A percentile compares a stretch with the other conserved stretches of the same genome.
These are phyloP conservation scores for Drosophila recens DNA, from an alignment of 2,888 invertebrate species.

Conservation along the genomic window DNA sequence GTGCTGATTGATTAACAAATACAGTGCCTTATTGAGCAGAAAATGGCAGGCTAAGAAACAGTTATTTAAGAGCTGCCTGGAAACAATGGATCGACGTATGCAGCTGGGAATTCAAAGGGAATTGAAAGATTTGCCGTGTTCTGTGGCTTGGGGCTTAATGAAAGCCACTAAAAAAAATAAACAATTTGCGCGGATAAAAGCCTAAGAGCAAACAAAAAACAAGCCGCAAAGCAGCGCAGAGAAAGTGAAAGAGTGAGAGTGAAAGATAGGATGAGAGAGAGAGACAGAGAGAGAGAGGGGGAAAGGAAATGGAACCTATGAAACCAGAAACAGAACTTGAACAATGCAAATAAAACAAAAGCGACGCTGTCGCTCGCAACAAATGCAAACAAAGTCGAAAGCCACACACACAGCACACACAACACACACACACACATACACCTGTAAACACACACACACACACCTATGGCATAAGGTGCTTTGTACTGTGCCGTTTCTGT, in stretches of 20 bases:
- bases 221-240: constrained; percentile 9
- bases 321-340: constrained; percentile 46
- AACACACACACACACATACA: constrained; percentile 24
- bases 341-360: constrained; percentile 80
- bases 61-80: background rate
- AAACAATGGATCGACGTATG: constrained; percentile 6
- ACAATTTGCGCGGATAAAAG: constrained; percentile 75
- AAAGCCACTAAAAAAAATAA: constrained; percentile 79
- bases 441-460: constrained; percentile 10
- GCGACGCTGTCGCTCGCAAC: constrained; percentile 47
- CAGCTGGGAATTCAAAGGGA: constrained; percentile 21
- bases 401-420: constrained; percentile 36
- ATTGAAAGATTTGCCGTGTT: constrained; percentile 48
- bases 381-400: constrained; percentile 63
- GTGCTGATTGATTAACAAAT: background rate
- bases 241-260: background rate
- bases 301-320: constrained; percentile 1
- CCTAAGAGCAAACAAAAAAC: constrained; percentile 62
- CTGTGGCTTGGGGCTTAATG: constrained; percentile 37
- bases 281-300: background rate
- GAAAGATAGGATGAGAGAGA: background rate
- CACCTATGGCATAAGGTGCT: constrained; percentile 49
- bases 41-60: background rate
- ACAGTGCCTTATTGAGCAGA: background rate
- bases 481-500: constrained; percentile 24